Evolutionary conservation across 2,888 invertebrate species (phyloP), one percentile per base, ranked within the genome.

Genomic region (Fabriciana adippe): DNA sequence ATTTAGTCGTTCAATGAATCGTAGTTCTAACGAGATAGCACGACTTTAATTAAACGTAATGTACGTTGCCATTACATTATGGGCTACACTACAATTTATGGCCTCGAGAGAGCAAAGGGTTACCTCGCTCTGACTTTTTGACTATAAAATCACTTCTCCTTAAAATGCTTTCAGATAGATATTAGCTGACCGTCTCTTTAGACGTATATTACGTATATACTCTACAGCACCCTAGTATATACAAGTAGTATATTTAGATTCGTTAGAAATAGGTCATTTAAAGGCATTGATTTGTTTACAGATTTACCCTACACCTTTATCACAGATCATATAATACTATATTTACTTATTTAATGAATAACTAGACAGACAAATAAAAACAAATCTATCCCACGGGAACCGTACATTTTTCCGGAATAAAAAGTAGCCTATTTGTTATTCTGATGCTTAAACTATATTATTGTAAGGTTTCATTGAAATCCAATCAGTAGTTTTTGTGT

Each of bases 1-100:
- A 41, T 41, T 11, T 41, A 11, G 2, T 51, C n/a, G 6, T 41
- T 16, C 16, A 57, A 57, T 51, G 57, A 59, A 59, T 65, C 26
- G 53, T 51, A 57, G 45, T 70, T 66, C 35, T 53, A 68, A 60
- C 64, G 45, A 53, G 55, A 68, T 26, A 26, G 18, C 54, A 61
- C 21, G 48, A 47, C 45, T 64, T 71, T 66, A 69, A 71, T 69
- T 67, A 67, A 62, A 65, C 51, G 35, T 64, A 65, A 71, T 65
- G 57, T 62, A 64, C 51, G 67, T 55, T 15, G 61, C 68, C 56
- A 67, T 65, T 67, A 69, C 67, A 41, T 65, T 64, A 65, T 64
- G 47, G 66, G 54, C 59, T 57, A 48, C 60, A 57, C 54, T 64
- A 62, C 67, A 67, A 69, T 69, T 71, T 61, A 71, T 67, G 31